Base-by-base conservation (phyloP, 2,113 vertebrate species). In the Neolamprologus caudopunctatus region DNA sequence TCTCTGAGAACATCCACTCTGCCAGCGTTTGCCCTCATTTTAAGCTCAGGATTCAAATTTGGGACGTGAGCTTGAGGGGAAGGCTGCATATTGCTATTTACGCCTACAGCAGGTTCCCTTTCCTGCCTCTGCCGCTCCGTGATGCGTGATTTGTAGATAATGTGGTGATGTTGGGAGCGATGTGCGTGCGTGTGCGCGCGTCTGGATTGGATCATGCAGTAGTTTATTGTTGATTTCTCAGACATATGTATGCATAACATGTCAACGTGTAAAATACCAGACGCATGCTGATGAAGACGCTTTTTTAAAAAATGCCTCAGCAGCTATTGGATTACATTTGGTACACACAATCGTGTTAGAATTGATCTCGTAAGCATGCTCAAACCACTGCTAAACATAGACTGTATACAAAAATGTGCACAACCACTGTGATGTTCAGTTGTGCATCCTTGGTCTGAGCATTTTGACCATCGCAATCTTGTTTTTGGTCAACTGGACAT, bases 11-110 rank as follows among this genome's bases (percentile, higher is more conserved):
- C 84, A 88, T 89, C 75, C 89, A 68, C 73, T 83, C 84, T 50
- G 68, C 57, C 82, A 80, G 47, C 13, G 58, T 86, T 91, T 87
- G 81, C 51, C 82, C 80, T 66, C 55, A 57, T 85, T 83, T 87
- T 50, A 57, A 80, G 85, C 61, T 84, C 85, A 7, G 61, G 40
- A 87, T 92, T 92, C 63, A 89, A 88, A 90, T 66, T 79, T 47
- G 71, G 40, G n/a, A 66, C 40, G 14, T 53, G 78, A 86, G 81
- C 81, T 89, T 81, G 13, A 45, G 86, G 81, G 80, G 47, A 47
- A 51, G 78, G 73, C 75, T 88, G 84, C 81, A 81, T 85, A 85
- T 85, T 55, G 58, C 63, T 91, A 71, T 86, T 86, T 78, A 75
- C 42, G 40, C 58, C 83, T 31, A 63, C 55, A 53, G 88, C 80